Evolutionary conservation across 2,888 invertebrate species (phyloP).

Genomic region (Oegoconia quadripuncta): DNA sequence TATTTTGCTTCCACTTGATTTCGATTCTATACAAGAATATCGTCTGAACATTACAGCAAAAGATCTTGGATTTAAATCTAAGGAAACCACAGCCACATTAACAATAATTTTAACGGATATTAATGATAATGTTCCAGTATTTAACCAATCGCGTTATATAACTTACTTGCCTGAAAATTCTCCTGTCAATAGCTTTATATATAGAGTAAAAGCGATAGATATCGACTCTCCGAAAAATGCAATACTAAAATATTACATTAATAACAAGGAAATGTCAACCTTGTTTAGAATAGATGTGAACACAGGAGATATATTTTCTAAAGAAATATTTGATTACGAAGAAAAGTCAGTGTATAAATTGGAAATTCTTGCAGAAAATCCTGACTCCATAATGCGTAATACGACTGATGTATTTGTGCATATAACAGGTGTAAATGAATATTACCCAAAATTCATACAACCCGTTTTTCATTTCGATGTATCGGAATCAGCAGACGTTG

Average conservation of each 20-base stretch:
- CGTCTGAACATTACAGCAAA: slow-evolving; percentile 91
- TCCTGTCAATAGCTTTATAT: slow-evolving; percentile 85
- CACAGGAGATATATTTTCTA: slow-evolving; percentile 87
- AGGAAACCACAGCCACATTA: slow-evolving; percentile 87
- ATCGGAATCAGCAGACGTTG: slow-evolving; percentile 93
- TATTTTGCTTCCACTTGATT: slow-evolving; percentile 90
- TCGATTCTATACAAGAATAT: slow-evolving; percentile 91
- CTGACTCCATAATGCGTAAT: slow-evolving; percentile 89
- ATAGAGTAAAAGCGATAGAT: slow-evolving; percentile 87
- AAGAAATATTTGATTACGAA: slow-evolving; percentile 92
- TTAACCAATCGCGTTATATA: slow-evolving; percentile 87
- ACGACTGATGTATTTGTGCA: slow-evolving; percentile 85
- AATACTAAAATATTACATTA: slow-evolving; percentile 89
- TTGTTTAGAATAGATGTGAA: slow-evolving; percentile 88
- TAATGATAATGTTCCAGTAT: slow-evolving; percentile 94
- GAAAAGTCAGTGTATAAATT: slow-evolving; percentile 86
- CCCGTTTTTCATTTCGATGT: slow-evolving; percentile 95
- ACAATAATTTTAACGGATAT: slow-evolving; percentile 94
- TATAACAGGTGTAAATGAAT: slow-evolving; percentile 93
- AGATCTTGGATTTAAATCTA: slow-evolving; percentile 91
- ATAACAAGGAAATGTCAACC: slow-evolving; percentile 86
- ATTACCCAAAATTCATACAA: slow-evolving; percentile 91
- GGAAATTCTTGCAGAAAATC: slow-evolving; percentile 91
- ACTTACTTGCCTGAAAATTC: slow-evolving; percentile 92
- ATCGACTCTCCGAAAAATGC: slow-evolving; percentile 93